phyloP scores from a whole-genome alignment of 1,140 invertebrate genomes.

The Nasonia vitripennis region DNA sequence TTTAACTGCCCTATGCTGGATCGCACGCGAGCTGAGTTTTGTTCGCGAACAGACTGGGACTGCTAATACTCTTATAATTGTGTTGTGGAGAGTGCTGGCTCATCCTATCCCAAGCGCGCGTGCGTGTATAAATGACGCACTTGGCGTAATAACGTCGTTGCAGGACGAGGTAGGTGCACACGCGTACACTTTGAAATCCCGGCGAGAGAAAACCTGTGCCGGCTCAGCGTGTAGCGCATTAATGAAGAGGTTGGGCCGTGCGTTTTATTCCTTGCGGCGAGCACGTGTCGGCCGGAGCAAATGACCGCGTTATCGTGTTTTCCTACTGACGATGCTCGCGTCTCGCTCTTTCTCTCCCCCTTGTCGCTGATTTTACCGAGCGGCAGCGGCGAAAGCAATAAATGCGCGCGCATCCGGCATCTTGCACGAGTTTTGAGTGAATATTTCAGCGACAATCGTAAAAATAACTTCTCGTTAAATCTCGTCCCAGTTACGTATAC shows the following conservation, averaged over 20 bases:
- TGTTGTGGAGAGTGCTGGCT: background rate
- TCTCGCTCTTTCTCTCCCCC: background rate
- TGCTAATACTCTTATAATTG: background rate
- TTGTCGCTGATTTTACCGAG: background rate
- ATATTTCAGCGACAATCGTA: background rate
- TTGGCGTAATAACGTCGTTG: too few relatives aligned
- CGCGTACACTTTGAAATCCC: background rate
- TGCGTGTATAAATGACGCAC: too few relatives aligned
- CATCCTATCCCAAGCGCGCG: too few relatives aligned
- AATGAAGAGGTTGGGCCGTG: too few relatives aligned
- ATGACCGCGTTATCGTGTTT: background rate
- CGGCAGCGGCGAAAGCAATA: background rate
- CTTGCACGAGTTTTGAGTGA: background rate
- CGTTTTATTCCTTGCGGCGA: background rate
- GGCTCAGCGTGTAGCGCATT: too few relatives aligned
- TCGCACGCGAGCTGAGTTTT: background rate
- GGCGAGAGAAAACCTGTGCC: background rate
- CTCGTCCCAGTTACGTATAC: background rate
- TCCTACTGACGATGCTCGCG: too few relatives aligned
- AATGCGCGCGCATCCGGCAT: background rate
- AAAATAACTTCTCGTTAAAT: background rate
- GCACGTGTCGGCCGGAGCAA: too few relatives aligned
- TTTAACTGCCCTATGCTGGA: background rate
- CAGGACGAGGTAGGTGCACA: too few relatives aligned
- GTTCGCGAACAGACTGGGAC: background rate